Evolutionary conservation across 1,140 invertebrate genomes (phyloP).

Genomic region (Cotesia glomerata): DNA sequence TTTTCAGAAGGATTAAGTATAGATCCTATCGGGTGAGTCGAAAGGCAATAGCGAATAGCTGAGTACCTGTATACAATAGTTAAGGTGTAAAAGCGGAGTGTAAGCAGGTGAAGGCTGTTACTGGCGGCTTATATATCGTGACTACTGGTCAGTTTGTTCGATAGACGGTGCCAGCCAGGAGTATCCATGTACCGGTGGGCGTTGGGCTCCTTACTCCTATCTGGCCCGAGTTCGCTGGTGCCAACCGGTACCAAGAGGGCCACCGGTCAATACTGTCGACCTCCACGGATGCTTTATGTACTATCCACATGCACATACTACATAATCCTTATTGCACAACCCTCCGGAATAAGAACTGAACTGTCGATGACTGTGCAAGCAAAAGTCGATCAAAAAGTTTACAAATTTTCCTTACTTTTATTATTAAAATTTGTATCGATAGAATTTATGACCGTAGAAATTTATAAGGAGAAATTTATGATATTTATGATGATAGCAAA

Average conservation of each 20-base stretch:
- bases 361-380: too few species aligned
- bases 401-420: too few species aligned
- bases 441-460: too few species aligned
- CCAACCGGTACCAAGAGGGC: constrained; percentile 62
- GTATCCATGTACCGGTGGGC: constrained; percentile 43
- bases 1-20: background rate
- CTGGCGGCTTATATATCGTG: constrained; percentile 52
- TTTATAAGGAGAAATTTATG: too few species aligned
- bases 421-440: too few species aligned
- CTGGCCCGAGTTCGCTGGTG: constrained; percentile 53
- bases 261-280: constrained; percentile 64
- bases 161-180: constrained; percentile 63
- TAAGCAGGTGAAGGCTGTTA: constrained; percentile 16
- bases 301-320: constrained; percentile 2
- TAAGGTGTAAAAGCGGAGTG: background rate
- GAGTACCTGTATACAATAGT: background rate
- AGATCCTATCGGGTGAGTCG: too few species aligned
- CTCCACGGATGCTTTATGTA: constrained; percentile 37
- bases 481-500: too few species aligned
- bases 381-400: background rate
- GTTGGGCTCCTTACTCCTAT: background rate
- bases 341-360: too few species aligned
- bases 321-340: too few species aligned
- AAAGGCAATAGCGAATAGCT: background rate
- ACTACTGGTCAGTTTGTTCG: constrained; percentile 66